Evolutionary conservation across 1,140 invertebrate genomes (phyloP), one percentile per base, ranked within the genome.

Genomic region (Cylas formicarius): DNA sequence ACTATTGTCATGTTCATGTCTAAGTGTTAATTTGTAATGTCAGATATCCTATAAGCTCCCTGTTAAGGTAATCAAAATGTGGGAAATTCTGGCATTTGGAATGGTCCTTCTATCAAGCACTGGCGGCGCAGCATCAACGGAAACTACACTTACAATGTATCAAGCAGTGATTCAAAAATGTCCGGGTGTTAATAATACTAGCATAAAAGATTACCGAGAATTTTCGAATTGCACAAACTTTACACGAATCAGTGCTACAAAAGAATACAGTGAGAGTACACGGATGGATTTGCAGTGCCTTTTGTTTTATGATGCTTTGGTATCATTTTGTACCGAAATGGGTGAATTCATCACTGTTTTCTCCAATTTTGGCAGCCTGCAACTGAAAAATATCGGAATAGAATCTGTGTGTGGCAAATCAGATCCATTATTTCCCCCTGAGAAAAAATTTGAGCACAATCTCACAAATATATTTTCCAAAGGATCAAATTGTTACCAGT

Each of bases 51-150:
- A n/a, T n/a, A n/a, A n/a, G n/a, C n/a, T n/a, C n/a, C n/a, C n/a
- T n/a, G n/a, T n/a, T n/a, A n/a, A n/a, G n/a, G n/a, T n/a, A n/a
- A n/a, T n/a, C n/a, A n/a, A n/a, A n/a, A n/a, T n/a, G n/a, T n/a
- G n/a, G n/a, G n/a, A n/a, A n/a, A n/a, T n/a, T n/a, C n/a, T n/a
- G n/a, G n/a, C n/a, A n/a, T n/a, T n/a, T n/a, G n/a, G n/a, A n/a
- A n/a, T n/a, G n/a, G n/a, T n/a, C n/a, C n/a, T n/a, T n/a, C n/a
- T n/a, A n/a, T n/a, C n/a, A n/a, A n/a, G n/a, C n/a, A n/a, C n/a
- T n/a, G n/a, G n/a, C 57, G 53, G 61, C 61, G 61, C 63, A 60
- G 51, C 45, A 57, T 50, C 45, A 55, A 37, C 55, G 50, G 60
- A 60, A 65, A 64, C 57, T 16, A 40, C 49, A 50, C 34, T 31